These are phyloP conservation scores for Tachysurus fulvidraco DNA, from an alignment of 2,113 vertebrate genomes.

Conservation along the genomic window DNA sequence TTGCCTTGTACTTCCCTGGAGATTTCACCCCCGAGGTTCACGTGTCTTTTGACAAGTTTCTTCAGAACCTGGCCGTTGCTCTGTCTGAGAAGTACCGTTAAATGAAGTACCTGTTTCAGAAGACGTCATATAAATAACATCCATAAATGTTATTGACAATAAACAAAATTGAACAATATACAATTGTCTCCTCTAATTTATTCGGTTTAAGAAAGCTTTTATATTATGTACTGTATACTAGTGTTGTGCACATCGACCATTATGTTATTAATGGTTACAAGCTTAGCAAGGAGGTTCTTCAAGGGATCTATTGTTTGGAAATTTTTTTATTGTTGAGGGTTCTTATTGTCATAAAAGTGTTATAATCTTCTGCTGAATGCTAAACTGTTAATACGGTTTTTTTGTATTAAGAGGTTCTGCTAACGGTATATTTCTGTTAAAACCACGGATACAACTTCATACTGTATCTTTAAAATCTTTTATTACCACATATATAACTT, in stretches of 20 bases:
- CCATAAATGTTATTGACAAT: background rate
- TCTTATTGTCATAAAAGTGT: too few species aligned
- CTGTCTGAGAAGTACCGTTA: conserved; percentile 49
- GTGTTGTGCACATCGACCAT: background rate
- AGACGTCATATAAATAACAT: background rate
- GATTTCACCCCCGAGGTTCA: conserved; percentile 47
- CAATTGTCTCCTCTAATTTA: background rate
- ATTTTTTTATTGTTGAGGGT: background rate
- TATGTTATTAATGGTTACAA: background rate
- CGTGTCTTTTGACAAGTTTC: conserved; percentile 48
- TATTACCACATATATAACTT: too few species aligned
- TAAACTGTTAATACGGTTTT: too few species aligned
- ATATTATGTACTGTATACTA: background rate
- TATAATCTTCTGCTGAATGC: too few species aligned
- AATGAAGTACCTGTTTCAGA: conserved; percentile 12
- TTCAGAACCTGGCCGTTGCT: conserved; percentile 36
- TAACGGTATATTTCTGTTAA: too few species aligned
- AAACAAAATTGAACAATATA: background rate
- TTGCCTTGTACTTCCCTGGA: background rate
- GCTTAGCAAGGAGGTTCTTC: background rate
- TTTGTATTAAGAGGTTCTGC: too few species aligned
- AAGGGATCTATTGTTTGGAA: background rate
- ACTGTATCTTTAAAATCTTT: too few species aligned
- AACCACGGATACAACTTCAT: too few species aligned
- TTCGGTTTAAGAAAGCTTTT: background rate